Conservation (phyloP, 2,888 invertebrate genomes). For the Apoda limacodes region DNA sequence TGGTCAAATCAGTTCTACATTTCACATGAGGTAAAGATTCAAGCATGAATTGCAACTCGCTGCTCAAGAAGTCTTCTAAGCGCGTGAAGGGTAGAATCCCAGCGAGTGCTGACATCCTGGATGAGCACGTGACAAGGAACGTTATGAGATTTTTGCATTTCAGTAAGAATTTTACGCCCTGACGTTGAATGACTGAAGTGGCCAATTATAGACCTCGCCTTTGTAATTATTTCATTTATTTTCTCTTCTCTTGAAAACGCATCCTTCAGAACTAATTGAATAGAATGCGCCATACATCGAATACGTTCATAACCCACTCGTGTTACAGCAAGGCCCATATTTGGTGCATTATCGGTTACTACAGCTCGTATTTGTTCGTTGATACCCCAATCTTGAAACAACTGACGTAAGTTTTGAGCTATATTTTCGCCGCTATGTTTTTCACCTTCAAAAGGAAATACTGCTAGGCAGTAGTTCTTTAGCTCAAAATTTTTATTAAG, state of each 20-base stretch:
- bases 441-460: slow-evolving; percentile 21
- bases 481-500: slow-evolving; percentile 16
- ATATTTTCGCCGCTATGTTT: slow-evolving; percentile 18
- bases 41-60: slow-evolving; percentile 20
- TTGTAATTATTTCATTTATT: slow-evolving; percentile 20
- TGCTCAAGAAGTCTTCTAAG: slow-evolving; percentile 19
- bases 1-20: slow-evolving; percentile 18
- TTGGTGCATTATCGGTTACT: slow-evolving; percentile 22
- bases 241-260: slow-evolving; percentile 15
- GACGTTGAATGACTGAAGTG: slow-evolving; percentile 22
- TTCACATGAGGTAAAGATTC: slow-evolving; percentile 17
- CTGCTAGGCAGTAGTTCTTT: slow-evolving; percentile 18
- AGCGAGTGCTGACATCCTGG: slow-evolving; percentile 20
- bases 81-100: slow-evolving; percentile 20
- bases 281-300: slow-evolving; percentile 16
- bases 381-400: slow-evolving; percentile 15
- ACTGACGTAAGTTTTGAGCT: slow-evolving; percentile 16
- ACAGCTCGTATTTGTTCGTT: slow-evolving; percentile 16
- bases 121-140: slow-evolving; percentile 21
- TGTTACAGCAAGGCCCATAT: slow-evolving; percentile 18
- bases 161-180: slow-evolving; percentile 19
- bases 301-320: slow-evolving; percentile 10
- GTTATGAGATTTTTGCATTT: slow-evolving; percentile 21
- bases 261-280: slow-evolving; percentile 18
- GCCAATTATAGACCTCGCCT: slow-evolving; percentile 20